phyloP scores from a whole-genome alignment of 2,797 vertebrate genomes.

The Phataginus tetradactyla region DNA sequence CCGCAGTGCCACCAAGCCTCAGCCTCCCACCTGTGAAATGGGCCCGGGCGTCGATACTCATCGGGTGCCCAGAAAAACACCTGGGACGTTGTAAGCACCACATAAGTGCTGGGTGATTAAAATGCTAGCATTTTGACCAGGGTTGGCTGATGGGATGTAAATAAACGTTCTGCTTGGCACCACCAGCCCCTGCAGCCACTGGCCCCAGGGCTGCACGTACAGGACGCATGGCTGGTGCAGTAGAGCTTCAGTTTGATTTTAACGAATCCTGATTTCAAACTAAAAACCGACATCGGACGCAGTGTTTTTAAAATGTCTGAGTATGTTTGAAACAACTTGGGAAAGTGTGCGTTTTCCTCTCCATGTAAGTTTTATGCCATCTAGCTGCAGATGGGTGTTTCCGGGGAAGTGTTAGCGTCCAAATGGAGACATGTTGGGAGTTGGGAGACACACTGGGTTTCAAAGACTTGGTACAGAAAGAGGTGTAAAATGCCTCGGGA shows the following conservation, averaged over 20 bases:
- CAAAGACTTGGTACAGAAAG: not conserved
- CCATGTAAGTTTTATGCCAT: accelerated
- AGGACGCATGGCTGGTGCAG: no score
- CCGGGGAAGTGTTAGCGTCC: accelerated
- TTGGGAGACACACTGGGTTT: not conserved
- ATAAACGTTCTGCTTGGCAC: not conserved
- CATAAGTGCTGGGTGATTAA: no score
- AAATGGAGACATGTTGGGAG: not conserved
- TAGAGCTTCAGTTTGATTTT: not conserved
- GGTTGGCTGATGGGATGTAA: not conserved
- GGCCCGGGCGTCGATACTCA: not conserved
- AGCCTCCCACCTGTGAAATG: not conserved
- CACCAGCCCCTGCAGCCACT: not conserved
- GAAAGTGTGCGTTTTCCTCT: accelerated
- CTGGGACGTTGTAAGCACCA: not conserved
- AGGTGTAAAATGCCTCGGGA: not conserved
- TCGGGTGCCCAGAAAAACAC: not conserved
- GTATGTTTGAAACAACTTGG: not conserved
- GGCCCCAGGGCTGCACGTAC: not conserved
- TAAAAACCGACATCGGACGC: not conserved
- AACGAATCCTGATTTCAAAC: not conserved
- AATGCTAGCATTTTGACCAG: not conserved
- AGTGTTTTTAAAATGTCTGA: not conserved
- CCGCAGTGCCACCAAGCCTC: not conserved
- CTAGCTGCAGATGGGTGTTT: accelerated